A percentile compares a stretch with the other conserved stretches of the same genome.
These are phyloP conservation scores for Anastrepha obliqua DNA, from an alignment of 1,140 invertebrate genomes.

Conservation along the genomic window DNA sequence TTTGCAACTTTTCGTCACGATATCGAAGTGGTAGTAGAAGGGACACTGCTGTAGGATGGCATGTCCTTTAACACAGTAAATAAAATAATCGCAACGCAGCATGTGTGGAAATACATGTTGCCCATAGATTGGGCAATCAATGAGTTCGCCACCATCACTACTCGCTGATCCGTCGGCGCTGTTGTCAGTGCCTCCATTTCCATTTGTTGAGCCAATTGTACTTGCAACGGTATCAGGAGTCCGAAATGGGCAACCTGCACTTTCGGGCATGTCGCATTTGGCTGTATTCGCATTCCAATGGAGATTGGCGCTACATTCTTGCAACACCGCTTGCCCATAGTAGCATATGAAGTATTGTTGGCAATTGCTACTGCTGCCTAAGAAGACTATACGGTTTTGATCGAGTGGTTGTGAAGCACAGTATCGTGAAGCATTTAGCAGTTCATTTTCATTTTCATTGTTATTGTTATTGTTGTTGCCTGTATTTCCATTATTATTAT, in stretches of 20 bases:
- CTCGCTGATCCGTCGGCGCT: not conserved
- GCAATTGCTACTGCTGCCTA: constrained; percentile 66
- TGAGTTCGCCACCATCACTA: constrained; percentile 57
- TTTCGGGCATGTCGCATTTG: constrained; percentile 68
- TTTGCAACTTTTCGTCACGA: constrained; percentile 66
- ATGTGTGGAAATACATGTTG: constrained; percentile 70
- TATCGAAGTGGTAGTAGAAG: constrained; percentile 69
- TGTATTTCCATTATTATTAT: not conserved
- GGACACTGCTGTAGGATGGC: constrained; percentile 69
- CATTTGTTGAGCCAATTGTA: constrained; percentile 38
- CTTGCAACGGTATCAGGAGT: not conserved
- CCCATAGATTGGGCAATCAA: constrained; percentile 67
- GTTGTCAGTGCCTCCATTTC: not conserved
- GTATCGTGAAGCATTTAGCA: constrained; percentile 64
- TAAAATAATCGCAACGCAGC: constrained; percentile 70
- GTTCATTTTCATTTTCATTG: constrained; percentile 60
- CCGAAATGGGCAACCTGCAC: constrained; percentile 62
- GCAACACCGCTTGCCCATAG: constrained; percentile 68
- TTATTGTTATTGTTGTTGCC: not conserved
- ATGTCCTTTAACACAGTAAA: constrained; percentile 71
- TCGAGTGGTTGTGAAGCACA: constrained; percentile 61
- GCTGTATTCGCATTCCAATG: constrained; percentile 69
- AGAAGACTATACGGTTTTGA: constrained; percentile 62
- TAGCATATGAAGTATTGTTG: constrained; percentile 69
- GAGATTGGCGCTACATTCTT: constrained; percentile 66